Base-by-base conservation (phyloP, 2,888 invertebrate species). In the Metallyticus violacea region DNA sequence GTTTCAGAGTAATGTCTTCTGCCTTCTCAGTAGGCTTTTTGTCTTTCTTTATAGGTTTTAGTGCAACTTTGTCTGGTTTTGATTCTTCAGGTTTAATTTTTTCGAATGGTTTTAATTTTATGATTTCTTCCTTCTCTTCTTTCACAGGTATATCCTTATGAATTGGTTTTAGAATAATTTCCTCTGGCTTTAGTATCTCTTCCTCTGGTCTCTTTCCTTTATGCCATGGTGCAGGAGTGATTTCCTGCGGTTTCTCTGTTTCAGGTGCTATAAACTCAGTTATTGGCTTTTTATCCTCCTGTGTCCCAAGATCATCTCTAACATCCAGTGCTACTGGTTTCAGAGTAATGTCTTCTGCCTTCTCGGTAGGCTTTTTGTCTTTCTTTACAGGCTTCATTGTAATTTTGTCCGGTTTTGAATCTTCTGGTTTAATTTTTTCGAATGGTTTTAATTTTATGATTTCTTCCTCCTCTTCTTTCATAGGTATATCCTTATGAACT, bases 401-500 rank as follows among this genome's bases (percentile, higher is more conserved):
- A 25, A 30, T 28, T 30, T 85, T 86, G 79, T 88, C 88, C 25
- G 77, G 77, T 29, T 83, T 15, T 7, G 22, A 28, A 83, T 80
- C 28, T 81, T 86, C 28, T 78, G 86, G 40, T 28, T 79, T 86
- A 82, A 86, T 82, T 40, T 85, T 86, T 9, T 15, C 77, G 7
- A 83, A 77, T 0, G 91, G 91, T 88, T 91, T 91, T 1, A 91
- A 77, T 27, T 88, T 89, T 0, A 90, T 86, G 4, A 90, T 89
- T 0, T 89, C 89, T 80, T 90, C 89, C 25, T 90, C 89, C 79
- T 89, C 86, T 7, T 89, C 89, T 2, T 79, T 27, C 22, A 26
- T 79, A 22, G 22, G 22, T 7, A 26, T 26, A 0, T 79, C 79
- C 27, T 79, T 79, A 27, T 28, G 79, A 1, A 79, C 27, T 88